These are phyloP conservation scores for Sesia bembeciformis DNA, from an alignment of 2,888 invertebrate genomes.

Conservation along the genomic window DNA sequence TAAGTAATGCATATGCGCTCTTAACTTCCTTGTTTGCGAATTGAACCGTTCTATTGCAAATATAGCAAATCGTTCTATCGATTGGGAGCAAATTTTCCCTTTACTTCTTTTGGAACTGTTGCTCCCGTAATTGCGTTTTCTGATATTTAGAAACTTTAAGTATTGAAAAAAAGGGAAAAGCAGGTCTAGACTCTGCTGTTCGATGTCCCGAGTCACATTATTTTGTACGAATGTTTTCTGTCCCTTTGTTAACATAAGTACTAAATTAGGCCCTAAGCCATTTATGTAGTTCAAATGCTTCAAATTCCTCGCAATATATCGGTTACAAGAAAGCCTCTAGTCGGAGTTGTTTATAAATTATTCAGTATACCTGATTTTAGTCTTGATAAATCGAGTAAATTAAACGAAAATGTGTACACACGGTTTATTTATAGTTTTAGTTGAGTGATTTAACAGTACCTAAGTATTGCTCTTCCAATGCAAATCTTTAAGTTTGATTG, in stretches of 20 bases:
- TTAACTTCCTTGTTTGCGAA: too few relatives aligned
- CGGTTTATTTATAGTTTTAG: neutral
- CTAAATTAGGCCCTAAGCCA: neutral
- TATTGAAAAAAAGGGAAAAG: too few relatives aligned
- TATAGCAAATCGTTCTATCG: too few relatives aligned
- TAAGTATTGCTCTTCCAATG: too few relatives aligned
- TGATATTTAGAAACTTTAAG: too few relatives aligned
- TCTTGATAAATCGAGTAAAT: neutral
- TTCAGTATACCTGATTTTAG: neutral
- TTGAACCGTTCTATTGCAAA: too few relatives aligned
- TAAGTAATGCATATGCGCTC: too few relatives aligned
- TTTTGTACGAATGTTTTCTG: neutral
- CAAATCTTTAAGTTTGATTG: too few relatives aligned
- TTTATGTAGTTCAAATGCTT: neutral
- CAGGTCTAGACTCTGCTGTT: too few relatives aligned
- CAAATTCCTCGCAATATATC: neutral
- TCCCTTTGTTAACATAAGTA: neutral
- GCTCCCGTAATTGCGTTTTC: too few relatives aligned
- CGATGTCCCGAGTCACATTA: neutral
- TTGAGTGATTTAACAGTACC: neutral
- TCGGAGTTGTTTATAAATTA: neutral
- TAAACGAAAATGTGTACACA: neutral
- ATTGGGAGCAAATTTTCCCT: too few relatives aligned
- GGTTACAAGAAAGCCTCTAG: neutral
- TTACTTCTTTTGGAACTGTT: too few relatives aligned